A percentile compares a stretch with the other conserved stretches of the same genome.
phyloP scores from a whole-genome alignment of 2,797 vertebrate species.

The Myotis findleyi region DNA sequence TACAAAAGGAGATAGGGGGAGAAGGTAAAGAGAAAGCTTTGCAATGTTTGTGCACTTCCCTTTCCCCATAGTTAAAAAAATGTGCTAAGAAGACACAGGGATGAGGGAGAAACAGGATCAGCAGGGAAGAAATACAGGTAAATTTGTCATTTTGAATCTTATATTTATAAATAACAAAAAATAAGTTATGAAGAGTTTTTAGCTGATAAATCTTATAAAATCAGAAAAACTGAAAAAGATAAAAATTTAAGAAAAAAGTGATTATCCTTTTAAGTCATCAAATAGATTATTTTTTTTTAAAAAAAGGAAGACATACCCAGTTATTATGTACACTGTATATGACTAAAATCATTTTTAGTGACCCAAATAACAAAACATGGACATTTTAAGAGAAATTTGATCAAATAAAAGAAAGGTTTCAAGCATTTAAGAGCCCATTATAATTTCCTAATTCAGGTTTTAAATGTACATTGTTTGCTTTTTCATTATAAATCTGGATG shows the following conservation, averaged over 20 bases:
- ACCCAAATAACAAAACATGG: slow-evolving; percentile 41
- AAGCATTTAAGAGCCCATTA: background rate
- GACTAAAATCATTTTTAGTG: slow-evolving; percentile 48
- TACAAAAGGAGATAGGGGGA: background rate
- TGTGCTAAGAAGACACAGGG: background rate
- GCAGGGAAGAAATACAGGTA: background rate
- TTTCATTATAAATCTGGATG: background rate
- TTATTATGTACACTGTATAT: background rate
- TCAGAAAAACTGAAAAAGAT: background rate
- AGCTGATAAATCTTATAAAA: background rate
- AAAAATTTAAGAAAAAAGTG: background rate
- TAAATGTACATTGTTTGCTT: background rate
- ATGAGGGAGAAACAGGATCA: background rate
- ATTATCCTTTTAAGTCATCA: background rate
- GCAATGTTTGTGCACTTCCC: background rate
- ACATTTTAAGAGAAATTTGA: slow-evolving; percentile 29
- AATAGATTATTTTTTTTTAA: background rate
- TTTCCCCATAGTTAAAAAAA: background rate
- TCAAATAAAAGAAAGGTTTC: background rate
- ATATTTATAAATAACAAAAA: background rate
- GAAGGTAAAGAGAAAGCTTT: background rate
- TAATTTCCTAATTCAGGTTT: background rate
- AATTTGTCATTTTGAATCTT: background rate
- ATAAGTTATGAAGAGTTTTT: background rate
- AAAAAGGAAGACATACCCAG: background rate